phyloP scores from a whole-genome alignment of 2,888 invertebrate genomes.

The Hedya salicella region DNA sequence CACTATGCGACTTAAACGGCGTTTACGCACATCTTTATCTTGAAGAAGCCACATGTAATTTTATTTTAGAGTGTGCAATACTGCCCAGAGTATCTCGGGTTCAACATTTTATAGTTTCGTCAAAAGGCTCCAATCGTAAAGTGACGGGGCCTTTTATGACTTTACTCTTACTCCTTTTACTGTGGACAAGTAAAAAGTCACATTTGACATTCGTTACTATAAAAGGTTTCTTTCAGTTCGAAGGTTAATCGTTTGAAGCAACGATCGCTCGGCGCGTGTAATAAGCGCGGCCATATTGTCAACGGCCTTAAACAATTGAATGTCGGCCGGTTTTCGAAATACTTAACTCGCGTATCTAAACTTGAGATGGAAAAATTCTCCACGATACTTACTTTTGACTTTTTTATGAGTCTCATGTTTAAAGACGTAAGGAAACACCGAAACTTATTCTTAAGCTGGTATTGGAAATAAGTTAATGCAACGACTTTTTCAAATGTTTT shows the following conservation, averaged over 20 bases:
- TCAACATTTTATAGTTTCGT: conserved; percentile 57
- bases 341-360: conserved; percentile 25
- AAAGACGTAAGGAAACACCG: not conserved
- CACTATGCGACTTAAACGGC: conserved; percentile 55
- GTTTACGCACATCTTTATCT: not conserved
- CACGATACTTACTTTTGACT: conserved; percentile 1
- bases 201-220: conserved; percentile 54
- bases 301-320: conserved; percentile 41
- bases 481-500: not conserved
- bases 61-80: conserved; percentile 13
- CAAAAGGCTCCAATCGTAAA: conserved; percentile 62
- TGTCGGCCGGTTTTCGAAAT: conserved; percentile 41
- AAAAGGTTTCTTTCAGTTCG: conserved; percentile 56
- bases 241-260: conserved; percentile 54
- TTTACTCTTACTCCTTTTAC: conserved; percentile 60
- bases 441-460: conserved; percentile 6
- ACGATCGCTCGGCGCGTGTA: conserved; percentile 19
- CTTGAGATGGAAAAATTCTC: conserved; percentile 22
- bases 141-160: conserved; percentile 67
- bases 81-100: conserved; percentile 48
- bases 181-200: conserved; percentile 59
- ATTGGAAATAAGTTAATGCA: not conserved
- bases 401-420: conserved; percentile 20
- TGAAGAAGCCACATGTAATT: not conserved
- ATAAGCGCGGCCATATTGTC: conserved; percentile 38